Base-by-base conservation (phyloP, 2,797 vertebrate genomes). In the Eidolon dupreanum region DNA sequence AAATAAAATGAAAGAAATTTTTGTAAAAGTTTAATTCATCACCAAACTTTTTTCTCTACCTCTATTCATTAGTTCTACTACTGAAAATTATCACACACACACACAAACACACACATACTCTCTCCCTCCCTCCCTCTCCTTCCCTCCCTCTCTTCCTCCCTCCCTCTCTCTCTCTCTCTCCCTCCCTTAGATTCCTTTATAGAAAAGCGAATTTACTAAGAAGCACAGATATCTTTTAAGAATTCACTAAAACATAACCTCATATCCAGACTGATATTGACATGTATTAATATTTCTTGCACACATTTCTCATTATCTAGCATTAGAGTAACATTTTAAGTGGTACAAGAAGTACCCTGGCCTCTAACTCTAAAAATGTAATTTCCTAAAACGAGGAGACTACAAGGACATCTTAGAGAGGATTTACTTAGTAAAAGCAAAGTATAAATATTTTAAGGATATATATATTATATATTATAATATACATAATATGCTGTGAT, bases 1-100 rank as follows among this genome's bases (percentile, higher is more conserved):
- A 98, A 98, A 98, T 97, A 95, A 98, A 98, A 98, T 95, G 92
- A 98, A 95, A 97, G 90, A 98, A 94, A 96, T 98, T 95, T 93
- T 97, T 96, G 73, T 96, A 92, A 97, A 98, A 98, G 97, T 98
- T 91, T 97, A 94, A 98, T 97, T 98, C 86, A 97, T 97, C 98
- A 98, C 78, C n/a, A 96, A 97, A 98, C 68, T n/a, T 89, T 97
- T 61, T 96, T 97, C 46, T 95, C 75, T 84, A 97, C 95, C 92
- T 98, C 81, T 94, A 86, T 93, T 94, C 95, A 97, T 97, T 97
- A 97, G 90, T 98, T 97, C 94, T 97, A 93, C 61, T 93, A 96
- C 73, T 96, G 55, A 74, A 6, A 94, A 65, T 78, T 93, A 78
- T 78, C 77, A 77, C 41, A 85, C 33, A 78, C 16, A 96, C 97